Evolutionary conservation across 1,140 invertebrate species (phyloP), one percentile per base, ranked within the genome.

Genomic region (Zaprionus inermis): DNA sequence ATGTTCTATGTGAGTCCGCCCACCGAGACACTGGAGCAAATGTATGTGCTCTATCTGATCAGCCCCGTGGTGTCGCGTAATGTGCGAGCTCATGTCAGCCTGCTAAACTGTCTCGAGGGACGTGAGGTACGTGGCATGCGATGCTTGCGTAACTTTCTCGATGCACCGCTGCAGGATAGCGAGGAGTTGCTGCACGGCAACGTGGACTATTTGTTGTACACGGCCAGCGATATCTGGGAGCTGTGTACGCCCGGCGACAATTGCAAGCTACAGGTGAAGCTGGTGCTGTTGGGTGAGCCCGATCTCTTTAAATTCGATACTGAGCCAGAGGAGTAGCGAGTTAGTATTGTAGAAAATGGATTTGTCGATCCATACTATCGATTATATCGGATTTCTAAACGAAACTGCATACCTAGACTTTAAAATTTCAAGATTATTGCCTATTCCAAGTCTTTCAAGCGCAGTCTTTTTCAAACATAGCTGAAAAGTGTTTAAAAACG

Each of bases 181-280:
- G 65, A 64, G 20, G 57, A 74, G 71, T 18, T 74, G 61, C 65
- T 78, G 1, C 54, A 78, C 22, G 22, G 72, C 64, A 78, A 78
- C 30, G 69, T 55, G 36, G 76, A 83, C 51, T 80, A 75, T 30
- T 11, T 81, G 5, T n/a, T 76, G 6, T 81, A 81, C 5, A 69
- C 64, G 18, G 71, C 59, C 11, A 63, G 5, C 5, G 79, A 78
- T 10, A 58, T 82, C 6, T 22, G 46, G 18, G 28, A 63, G 14
- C 59, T 76, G 7, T 52, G 72, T 56, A n/a, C 24, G 7, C 10
- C 34, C 20, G 66, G 34, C 12, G 36, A 59, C 3, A 56, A 56
- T n/a, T 36, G 41, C 6, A 55, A 36, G 7, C 41, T 79, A 6
- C 52, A 55, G 16, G 59, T 64, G n/a, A 84, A 66, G 32, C 55